phyloP scores from a whole-genome alignment of 2,888 invertebrate species.

The Chalcosyrphus nemorum region DNA sequence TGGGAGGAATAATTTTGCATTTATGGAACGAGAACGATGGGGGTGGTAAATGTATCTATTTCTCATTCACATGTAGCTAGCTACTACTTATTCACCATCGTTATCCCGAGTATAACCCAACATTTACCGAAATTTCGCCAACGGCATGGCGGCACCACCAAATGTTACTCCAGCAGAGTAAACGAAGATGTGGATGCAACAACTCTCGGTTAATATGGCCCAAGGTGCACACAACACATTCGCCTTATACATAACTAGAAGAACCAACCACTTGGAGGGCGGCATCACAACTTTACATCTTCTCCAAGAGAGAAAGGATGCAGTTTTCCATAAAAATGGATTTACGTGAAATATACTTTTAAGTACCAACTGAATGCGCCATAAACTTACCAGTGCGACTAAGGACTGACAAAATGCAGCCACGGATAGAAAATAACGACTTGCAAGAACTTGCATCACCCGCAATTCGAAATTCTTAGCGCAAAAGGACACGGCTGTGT shows the following conservation, averaged over 20 bases:
- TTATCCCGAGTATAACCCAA: constrained; percentile 45
- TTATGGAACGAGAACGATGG: constrained; percentile 22
- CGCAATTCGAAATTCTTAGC: not conserved
- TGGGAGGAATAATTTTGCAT: constrained; percentile 19
- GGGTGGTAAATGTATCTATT: constrained; percentile 64
- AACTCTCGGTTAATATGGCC: constrained; percentile 19
- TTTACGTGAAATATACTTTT: constrained; percentile 53
- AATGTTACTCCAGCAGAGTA: constrained; percentile 16
- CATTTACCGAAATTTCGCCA: constrained; percentile 46
- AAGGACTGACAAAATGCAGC: constrained; percentile 31
- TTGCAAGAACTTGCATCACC: not conserved
- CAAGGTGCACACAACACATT: not conserved
- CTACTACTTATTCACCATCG: constrained; percentile 32
- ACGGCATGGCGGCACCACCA: not conserved
- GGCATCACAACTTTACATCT: not conserved
- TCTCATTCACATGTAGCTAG: constrained; percentile 10
- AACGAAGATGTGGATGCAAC: constrained; percentile 33
- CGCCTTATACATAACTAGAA: not conserved
- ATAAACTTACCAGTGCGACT: constrained; percentile 2
- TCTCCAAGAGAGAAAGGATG: constrained; percentile 1
- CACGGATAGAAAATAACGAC: constrained; percentile 23
- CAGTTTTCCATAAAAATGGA: constrained; percentile 54
- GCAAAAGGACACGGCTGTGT: not conserved
- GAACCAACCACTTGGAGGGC: not conserved
- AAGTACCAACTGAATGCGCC: constrained; percentile 41